Percentiles rank a stretch among this genome's conserved stretches.
Conservation (phyloP, 2,888 invertebrate genomes). For the Diloba caeruleocephala region DNA sequence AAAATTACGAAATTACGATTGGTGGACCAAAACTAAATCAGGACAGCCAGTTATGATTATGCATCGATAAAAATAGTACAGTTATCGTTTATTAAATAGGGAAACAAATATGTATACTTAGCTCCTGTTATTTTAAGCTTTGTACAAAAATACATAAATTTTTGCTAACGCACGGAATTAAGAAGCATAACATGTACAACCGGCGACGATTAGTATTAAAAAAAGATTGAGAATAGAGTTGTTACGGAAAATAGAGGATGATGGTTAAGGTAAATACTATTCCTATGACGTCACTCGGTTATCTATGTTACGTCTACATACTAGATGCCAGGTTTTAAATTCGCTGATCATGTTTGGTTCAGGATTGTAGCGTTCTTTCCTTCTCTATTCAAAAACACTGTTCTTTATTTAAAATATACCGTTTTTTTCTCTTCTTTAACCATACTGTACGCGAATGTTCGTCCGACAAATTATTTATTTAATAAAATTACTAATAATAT, state of each 20-base stretch:
- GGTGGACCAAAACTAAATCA: too few species aligned
- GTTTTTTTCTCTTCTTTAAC: background rate
- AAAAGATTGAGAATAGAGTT: conserved; percentile 16
- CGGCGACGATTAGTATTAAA: conserved; percentile 22
- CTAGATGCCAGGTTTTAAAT: conserved; percentile 18
- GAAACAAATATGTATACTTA: conserved; percentile 20
- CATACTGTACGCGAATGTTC: background rate
- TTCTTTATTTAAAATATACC: background rate
- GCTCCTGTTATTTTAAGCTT: conserved; percentile 37
- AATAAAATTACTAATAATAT: background rate
- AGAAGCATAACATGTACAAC: conserved; percentile 45
- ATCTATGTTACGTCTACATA: conserved; percentile 45
- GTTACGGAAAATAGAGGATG: conserved; percentile 13
- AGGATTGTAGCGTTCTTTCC: background rate
- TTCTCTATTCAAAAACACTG: background rate
- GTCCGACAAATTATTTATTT: too few species aligned
- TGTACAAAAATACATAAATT: conserved; percentile 41
- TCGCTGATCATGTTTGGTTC: conserved; percentile 28
- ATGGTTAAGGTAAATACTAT: conserved; percentile 26
- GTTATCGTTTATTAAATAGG: conserved; percentile 39
- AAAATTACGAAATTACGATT: too few species aligned
- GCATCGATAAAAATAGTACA: conserved; percentile 1
- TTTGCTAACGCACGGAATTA: conserved; percentile 20
- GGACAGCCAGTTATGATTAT: too few species aligned
- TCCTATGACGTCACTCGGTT: conserved; percentile 19